Percentiles rank a stretch among this genome's conserved stretches.
phyloP scores from a whole-genome alignment of 2,888 invertebrate genomes.

The Taphrorychus bicolor region DNA sequence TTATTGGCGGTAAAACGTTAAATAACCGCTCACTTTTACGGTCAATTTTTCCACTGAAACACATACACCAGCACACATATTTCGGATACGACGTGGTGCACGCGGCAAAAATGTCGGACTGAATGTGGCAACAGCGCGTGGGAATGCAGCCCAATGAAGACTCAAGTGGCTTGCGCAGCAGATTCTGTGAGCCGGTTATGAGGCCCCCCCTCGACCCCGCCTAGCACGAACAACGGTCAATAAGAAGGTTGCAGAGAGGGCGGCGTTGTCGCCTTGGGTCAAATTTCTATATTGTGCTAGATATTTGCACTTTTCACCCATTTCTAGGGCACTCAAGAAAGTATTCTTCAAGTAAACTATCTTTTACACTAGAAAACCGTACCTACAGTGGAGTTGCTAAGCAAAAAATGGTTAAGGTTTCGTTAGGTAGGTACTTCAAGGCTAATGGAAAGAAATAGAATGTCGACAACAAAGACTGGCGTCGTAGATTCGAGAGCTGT shows the following conservation, averaged over 20 bases:
- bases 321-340: neutral
- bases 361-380: neutral
- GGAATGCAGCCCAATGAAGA: constrained; percentile 21
- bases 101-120: constrained; percentile 51
- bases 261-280: constrained; percentile 10
- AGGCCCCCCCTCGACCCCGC: constrained; percentile 22
- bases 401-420: no score
- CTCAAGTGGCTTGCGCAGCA: constrained; percentile 26
- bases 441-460: no score
- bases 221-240: constrained; percentile 55
- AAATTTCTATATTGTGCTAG: constrained; percentile 6
- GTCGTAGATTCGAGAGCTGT: no score
- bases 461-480: no score
- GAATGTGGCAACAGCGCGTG: constrained; percentile 62
- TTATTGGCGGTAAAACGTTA: constrained; percentile 26
- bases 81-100: constrained; percentile 39
- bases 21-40: constrained; percentile 33
- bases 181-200: constrained; percentile 37
- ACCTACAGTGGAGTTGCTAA: no score
- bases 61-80: constrained; percentile 34
- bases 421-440: no score
- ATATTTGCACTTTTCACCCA: neutral
- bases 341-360: neutral
- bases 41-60: constrained; percentile 36
- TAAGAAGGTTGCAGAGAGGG: constrained; percentile 52